Base-by-base conservation (phyloP, 2,888 invertebrate species). In the Spatulosminthurus flaviceps region DNA sequence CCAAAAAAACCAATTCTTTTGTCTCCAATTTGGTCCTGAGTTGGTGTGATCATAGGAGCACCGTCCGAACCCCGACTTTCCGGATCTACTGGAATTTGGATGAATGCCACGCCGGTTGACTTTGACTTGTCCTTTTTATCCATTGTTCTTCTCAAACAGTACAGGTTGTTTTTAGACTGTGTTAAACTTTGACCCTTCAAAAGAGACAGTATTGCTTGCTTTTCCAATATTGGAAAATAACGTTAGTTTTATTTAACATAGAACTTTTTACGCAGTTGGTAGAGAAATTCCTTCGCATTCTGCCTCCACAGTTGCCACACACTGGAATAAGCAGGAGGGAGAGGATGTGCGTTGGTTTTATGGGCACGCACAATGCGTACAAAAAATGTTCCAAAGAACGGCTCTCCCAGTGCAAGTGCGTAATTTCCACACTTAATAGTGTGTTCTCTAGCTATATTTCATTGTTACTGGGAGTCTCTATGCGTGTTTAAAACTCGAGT, bases 171-270 rank as follows among this genome's bases (percentile, higher is more conserved):
- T 51, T 2, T 19, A 51, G 9, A 51, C 4, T n/a, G 9, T 9
- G 16, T 16, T n/a, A 16, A 51, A 51, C 5, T 51, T 51, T 5
- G n/a, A 51, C 16, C 51, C 51, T 16, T 51, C 51, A 51, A 13
- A 51, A 51, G 1, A 19, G 16, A n/a, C 5, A 51, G 16, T 51
- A 51, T 51, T 51, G 51, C 51, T 51, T 4, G 16, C 51, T 51
- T 51, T 51, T 51, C 51, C 51, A 51, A 51, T 51, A 51, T 19
- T 51, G 51, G 51, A 51, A 51, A 19, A 51, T 51, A 51, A 51
- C 51, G 51, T 51, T 51, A 19, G 51, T 51, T 2, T 51, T 51
- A n/a, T 51, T 51, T 13, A 19, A 9, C 51, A 51, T 51, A 19
- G 16, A 51, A 51, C 51, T 51, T 51, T 51, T 51, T 51, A 51